Base-by-base conservation (phyloP, 2,888 invertebrate species). In the Antheraea yamamai region DNA sequence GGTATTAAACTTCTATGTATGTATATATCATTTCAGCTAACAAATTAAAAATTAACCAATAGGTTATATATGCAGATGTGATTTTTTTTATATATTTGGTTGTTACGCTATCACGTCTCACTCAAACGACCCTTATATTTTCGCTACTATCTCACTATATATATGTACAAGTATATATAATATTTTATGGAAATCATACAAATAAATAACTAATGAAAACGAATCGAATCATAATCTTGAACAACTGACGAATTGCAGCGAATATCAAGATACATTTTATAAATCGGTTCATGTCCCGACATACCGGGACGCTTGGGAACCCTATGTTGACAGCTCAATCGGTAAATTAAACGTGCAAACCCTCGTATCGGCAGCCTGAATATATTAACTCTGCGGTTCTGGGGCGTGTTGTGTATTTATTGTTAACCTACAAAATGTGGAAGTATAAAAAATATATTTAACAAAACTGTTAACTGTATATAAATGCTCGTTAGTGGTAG, bases 271-370 rank as follows among this genome's bases (percentile, higher is more conserved):
- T 2, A 64, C 6, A 12, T 26, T 30, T 30, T 30, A 1, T 16
- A 66, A 66, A 30, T 61, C 64, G 16, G 16, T 26, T 23, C 61
- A 23, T 16, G 30, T 66, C 16, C 26, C 4, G 20, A 30, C 0
- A 6, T 14, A 66, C 16, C 30, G 64, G 4, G 16, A 14, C 26
- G 16, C 26, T 26, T 30, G 64, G 30, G 10, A 30, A 6, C 64
- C 64, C 64, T 66, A 26, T 30, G 64, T 66, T 66, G 64, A 66
- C 64, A 66, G 64, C 64, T 66, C 64, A 66, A 66, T 66, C 64
- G 64, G 30, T 66, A 30, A 30, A 66, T 66, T 66, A 30, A 66
- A 30, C 64, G 30, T 26, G 64, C 16, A 66, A 66, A 66, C 30
- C 16, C 64, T 26, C 14, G 64, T 66, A 66, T 66, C 64, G 64